Evolutionary conservation across 2,797 vertebrate species (phyloP).

Genomic region (Erpetoichthys calabaricus): DNA sequence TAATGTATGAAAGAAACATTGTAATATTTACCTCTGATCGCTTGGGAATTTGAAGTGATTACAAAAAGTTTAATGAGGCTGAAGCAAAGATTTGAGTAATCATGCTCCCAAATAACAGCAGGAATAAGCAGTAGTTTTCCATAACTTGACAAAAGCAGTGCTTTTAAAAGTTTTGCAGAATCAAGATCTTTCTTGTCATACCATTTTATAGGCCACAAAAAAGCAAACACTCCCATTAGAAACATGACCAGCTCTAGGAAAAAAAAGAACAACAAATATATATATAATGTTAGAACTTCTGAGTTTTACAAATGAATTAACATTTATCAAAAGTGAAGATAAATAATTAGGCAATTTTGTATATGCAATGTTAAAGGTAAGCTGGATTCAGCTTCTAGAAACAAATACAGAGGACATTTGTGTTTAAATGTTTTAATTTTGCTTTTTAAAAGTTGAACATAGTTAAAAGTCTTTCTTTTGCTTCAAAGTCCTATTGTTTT

Average conservation of each 20-base stretch:
- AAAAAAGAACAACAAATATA: conserved; percentile 19
- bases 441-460: no score
- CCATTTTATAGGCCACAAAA: conserved; percentile 49
- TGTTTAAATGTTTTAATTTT: no score
- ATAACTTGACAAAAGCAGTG: conserved; percentile 78
- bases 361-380: no score
- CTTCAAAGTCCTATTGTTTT: no score
- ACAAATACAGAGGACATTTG: no score
- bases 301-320: no score
- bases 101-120: conserved; percentile 92
- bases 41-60: conserved; percentile 84
- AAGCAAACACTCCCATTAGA: conserved; percentile 59
- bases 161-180: conserved; percentile 62
- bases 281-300: no score
- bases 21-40: conserved; percentile 59
- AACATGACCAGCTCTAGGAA: conserved; percentile 71
- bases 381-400: no score
- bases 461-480: no score
- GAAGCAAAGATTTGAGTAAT: conserved; percentile 78
- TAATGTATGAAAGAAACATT: conserved; percentile 3
- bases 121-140: conserved; percentile 89
- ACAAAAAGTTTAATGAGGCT: conserved; percentile 82
- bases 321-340: no score
- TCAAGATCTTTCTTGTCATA: conserved; percentile 35
- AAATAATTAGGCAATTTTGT: no score